Percentiles rank a stretch among this genome's conserved stretches.
Conservation (phyloP, 2,888 invertebrate genomes). For the Alviniconcha strummeri region DNA sequence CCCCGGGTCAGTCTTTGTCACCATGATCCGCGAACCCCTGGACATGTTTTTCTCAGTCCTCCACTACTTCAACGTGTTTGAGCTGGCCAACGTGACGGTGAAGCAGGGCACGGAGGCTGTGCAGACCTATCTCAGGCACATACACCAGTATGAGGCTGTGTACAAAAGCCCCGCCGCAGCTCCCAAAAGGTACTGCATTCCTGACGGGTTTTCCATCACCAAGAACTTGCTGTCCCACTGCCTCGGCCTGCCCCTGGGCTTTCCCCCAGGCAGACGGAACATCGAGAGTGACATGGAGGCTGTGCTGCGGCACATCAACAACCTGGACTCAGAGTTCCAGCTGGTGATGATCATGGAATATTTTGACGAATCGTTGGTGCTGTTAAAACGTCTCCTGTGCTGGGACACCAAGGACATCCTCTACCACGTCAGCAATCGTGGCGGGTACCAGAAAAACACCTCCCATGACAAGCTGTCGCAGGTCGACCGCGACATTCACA, state of each 20-base stretch:
- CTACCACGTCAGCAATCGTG: constrained; percentile 49
- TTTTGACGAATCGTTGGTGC: constrained; percentile 69
- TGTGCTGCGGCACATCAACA: constrained; percentile 52
- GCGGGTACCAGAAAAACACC: constrained; percentile 43
- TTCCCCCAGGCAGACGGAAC: constrained; percentile 55
- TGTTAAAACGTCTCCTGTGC: constrained; percentile 67
- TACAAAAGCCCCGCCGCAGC: constrained; percentile 52
- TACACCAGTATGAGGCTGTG: constrained; percentile 61
- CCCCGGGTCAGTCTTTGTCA: constrained; percentile 58
- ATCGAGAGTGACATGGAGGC: constrained; percentile 45
- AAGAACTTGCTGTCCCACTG: constrained; percentile 68
- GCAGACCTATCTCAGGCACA: constrained; percentile 58
- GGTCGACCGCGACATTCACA: constrained; percentile 53
- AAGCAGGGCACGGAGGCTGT: constrained; percentile 44
- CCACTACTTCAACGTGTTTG: constrained; percentile 63
- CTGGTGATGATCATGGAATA: constrained; percentile 71
- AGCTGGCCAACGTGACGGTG: constrained; percentile 51
- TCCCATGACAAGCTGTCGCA: constrained; percentile 35
- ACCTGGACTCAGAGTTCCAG: constrained; percentile 59
- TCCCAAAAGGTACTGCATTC: constrained; percentile 59
- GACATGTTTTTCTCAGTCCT: constrained; percentile 66
- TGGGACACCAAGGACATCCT: constrained; percentile 70
- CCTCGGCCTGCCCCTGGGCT: constrained; percentile 68
- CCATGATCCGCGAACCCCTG: constrained; percentile 68
- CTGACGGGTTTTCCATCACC: constrained; percentile 65